Evolutionary conservation across 2,888 invertebrate species (phyloP), one percentile per base, ranked within the genome.

Genomic region (Iphiclides podalirius): DNA sequence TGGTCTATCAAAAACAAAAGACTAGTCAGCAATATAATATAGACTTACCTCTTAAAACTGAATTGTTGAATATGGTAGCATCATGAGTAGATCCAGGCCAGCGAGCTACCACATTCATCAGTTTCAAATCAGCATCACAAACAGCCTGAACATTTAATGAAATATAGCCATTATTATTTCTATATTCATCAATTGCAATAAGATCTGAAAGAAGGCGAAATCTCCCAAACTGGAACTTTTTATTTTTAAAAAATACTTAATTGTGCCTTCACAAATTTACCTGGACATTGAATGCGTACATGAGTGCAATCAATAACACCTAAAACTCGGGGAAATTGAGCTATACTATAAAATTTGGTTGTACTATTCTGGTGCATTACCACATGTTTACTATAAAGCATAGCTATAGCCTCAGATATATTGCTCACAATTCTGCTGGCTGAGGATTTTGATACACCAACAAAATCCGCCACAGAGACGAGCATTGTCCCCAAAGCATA

Each of bases 401-500:
- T 26, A 9, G 26, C 26, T 1, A 59, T 55, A 12, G 50, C 52
- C 15, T 1, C 7, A 4, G 53, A 53, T 26, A 53, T 31, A 11
- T 56, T 45, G 1, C 15, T 8, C 1, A 56, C 47, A 36, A 59
- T 57, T 52, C 54, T 44, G 17, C 53, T 33, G 1, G 59, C 57
- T 37, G 60, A 37, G 4, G 60, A 47, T 40, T 7, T 26, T 26
- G 26, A 26, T 4, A 59, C 60, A 7, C 60, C 61, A 14, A 57
- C 47, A 52, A 60, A 61, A 12, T 63, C 61, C 1, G 59, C 61
- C 6, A 61, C 60, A 20, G 61, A 60, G 15, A 54, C 36, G 4
- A 61, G 54, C 60, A 62, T 60, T 41, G 58, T 57, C 3, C 59
- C 61, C 41, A 62, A 42, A 40, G 63, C 64, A 50, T 62, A 63